These are phyloP conservation scores for Zalophus californianus DNA, from an alignment of 2,797 vertebrate species.

Conservation along the genomic window DNA sequence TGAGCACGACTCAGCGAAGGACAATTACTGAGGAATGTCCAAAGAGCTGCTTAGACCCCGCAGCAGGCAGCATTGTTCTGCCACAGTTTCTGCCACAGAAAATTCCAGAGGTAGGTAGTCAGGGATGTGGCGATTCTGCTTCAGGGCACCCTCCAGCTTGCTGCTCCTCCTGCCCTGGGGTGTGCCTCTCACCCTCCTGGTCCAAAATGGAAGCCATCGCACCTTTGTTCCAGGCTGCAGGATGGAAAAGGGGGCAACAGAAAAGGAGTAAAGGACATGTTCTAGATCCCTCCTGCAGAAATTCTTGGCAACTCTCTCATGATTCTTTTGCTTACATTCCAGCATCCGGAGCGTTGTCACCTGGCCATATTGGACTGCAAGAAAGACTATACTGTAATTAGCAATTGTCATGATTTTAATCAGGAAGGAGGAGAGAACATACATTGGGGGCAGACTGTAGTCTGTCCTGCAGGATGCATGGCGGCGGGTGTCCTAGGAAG, in stretches of 20 bases:
- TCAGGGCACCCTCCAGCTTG: fast-evolving
- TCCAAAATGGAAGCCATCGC: neutral
- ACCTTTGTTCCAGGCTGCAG: neutral
- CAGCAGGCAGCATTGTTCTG: neutral
- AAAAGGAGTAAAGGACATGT: neutral
- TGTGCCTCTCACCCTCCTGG: neutral
- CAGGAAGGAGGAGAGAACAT: neutral
- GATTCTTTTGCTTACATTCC: neutral
- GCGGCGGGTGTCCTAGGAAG: neutral
- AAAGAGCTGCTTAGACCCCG: neutral
- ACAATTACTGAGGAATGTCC: neutral
- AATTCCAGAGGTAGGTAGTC: neutral
- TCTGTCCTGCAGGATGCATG: neutral
- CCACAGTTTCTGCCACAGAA: neutral
- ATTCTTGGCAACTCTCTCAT: neutral
- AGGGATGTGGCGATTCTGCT: neutral
- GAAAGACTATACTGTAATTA: neutral
- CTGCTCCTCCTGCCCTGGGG: neutral
- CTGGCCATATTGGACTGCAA: neutral
- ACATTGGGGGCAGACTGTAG: neutral
- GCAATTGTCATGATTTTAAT: neutral
- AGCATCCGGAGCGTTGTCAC: neutral
- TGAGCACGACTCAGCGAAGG: neutral
- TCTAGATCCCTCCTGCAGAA: neutral
- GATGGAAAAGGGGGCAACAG: neutral